Percentiles rank a stretch among this genome's conserved stretches.
Conservation (phyloP, 2,888 invertebrate species). For the Trachelus iudaicus region DNA sequence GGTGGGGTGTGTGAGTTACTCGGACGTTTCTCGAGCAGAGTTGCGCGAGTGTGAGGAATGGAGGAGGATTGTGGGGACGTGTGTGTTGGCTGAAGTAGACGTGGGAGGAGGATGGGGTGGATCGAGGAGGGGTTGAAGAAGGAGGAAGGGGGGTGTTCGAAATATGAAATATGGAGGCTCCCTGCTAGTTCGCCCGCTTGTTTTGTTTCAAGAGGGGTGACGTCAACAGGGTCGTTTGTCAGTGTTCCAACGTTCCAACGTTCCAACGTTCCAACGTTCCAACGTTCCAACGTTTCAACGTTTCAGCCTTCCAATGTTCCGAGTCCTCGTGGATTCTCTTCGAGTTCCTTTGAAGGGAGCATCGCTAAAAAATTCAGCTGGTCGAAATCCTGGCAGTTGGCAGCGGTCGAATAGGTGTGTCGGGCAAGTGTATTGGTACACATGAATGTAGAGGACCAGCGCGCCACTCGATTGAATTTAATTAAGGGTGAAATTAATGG, state of each 20-base stretch:
- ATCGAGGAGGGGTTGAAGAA: too few relatives aligned
- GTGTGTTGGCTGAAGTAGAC: too few relatives aligned
- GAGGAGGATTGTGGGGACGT: background rate
- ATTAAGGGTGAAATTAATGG: conserved; percentile 61
- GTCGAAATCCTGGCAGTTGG: background rate
- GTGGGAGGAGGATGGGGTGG: too few relatives aligned
- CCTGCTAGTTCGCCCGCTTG: conserved; percentile 39
- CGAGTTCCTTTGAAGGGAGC: background rate
- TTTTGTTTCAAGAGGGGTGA: conserved; percentile 57
- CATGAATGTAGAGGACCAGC: conserved; percentile 9
- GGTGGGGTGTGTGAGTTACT: background rate
- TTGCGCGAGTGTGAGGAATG: background rate
- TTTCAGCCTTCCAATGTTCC: background rate
- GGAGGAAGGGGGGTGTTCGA: background rate
- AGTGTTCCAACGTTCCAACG: conserved; percentile 23
- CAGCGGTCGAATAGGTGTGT: background rate
- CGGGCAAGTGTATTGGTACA: too few relatives aligned
- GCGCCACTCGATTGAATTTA: conserved; percentile 53
- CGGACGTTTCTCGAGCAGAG: background rate
- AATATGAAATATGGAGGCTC: conserved; percentile 55
- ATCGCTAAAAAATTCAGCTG: too few relatives aligned
- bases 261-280: conserved; percentile 29
- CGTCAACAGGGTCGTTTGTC: conserved; percentile 62
- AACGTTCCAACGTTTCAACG: too few relatives aligned
- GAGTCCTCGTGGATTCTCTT: conserved; percentile 13